Evolutionary conservation across 2,113 vertebrate genomes (phyloP), one percentile per base, ranked within the genome.

Genomic region (Nibea albiflora): DNA sequence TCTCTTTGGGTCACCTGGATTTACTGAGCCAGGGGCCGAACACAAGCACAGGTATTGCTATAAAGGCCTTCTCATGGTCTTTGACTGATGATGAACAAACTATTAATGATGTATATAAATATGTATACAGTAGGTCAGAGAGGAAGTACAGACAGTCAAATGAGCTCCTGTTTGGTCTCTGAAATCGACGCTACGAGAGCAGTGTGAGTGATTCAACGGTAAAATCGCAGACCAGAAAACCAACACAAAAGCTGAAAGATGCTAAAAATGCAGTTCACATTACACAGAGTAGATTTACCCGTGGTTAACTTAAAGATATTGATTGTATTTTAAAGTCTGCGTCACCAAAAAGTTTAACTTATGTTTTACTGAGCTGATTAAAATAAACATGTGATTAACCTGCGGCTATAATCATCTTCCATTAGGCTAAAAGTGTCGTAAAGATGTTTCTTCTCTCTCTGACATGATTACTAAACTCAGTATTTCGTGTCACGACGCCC

Each of bases 1-100:
- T 87, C 52, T 49, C 47, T 74, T 58, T 71, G 60, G 42, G 42
- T 67, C 52, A 24, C 20, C 54, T 72, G 70, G 53, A 2, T 66
- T 35, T 7, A 35, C 35, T 1, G 35, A 35, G 35, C 8, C 35
- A 35, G 35, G 8, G 35, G 35, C 35, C 35, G 35, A 35, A 35
- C 35, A 35, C 35, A 35, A 35, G 35, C 35, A 35, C 35, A 54
- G 52, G 52, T 22, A 22, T 54, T 54, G 14, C 20, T n/a, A n/a
- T n/a, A n/a, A 53, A 6, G 11, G 35, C 35, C 35, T 22, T 53
- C n/a, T 11, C 52, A 4, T 54, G 52, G 10, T 11, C 52, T 22
- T n/a, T 22, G 53, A 22, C 20, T 22, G 1, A 54, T 22, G 17
- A 17, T 50, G 11, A 54, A n/a, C 19, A 53, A 53, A 53, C 20